phyloP scores from a whole-genome alignment of 1,140 invertebrate genomes.

The Pentalonia nigronervosa region DNA sequence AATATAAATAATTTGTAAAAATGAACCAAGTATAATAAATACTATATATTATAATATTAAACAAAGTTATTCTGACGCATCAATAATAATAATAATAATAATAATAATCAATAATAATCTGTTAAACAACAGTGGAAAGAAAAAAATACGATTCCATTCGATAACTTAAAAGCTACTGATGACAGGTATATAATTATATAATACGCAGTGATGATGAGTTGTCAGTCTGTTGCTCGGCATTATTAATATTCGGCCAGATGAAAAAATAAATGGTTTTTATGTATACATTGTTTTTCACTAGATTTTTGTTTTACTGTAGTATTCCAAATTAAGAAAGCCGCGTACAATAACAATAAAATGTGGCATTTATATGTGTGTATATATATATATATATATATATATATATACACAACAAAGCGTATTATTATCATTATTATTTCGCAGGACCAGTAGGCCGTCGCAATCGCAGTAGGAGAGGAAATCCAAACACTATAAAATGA shows the following conservation, averaged over 20 bases:
- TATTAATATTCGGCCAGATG: neutral
- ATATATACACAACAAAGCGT: neutral
- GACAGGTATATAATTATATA: too few relatives aligned
- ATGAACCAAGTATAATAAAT: too few relatives aligned
- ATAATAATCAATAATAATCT: too few relatives aligned
- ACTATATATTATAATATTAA: too few relatives aligned
- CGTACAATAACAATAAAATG: neutral
- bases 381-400: neutral
- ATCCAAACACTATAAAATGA: neutral
- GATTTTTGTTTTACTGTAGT: neutral
- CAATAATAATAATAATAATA: too few relatives aligned
- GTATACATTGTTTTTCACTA: neutral
- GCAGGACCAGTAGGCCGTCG: neutral
- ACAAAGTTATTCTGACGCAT: too few relatives aligned
- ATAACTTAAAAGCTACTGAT: neutral
- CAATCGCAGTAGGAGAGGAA: neutral
- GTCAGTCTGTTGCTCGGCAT: too few relatives aligned
- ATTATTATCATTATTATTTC: neutral
- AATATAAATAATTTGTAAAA: too few relatives aligned
- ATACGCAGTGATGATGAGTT: neutral
- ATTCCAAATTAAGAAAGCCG: neutral
- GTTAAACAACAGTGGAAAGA: too few relatives aligned
- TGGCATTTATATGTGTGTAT: too few relatives aligned
- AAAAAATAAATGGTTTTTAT: neutral
- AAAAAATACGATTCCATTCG: too few relatives aligned